Evolutionary conservation across 2,797 vertebrate genomes (phyloP).

Genomic region (Eospalax fontanierii): DNA sequence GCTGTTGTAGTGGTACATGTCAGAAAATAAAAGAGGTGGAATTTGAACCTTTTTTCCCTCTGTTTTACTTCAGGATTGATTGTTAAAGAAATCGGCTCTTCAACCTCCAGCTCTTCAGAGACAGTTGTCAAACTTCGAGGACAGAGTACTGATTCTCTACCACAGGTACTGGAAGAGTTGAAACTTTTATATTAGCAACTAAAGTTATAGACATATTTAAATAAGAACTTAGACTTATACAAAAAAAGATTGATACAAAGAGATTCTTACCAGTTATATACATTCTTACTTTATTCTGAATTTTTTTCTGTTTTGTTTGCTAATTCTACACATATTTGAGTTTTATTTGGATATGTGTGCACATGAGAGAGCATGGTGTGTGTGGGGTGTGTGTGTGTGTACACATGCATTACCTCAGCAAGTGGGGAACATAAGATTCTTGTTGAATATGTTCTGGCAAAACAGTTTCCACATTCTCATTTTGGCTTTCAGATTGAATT

Average conservation of each 20-base stretch:
- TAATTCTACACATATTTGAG: constrained; percentile 1
- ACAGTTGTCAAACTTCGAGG: constrained; percentile 98
- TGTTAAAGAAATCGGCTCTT: constrained; percentile 97
- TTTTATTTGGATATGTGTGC: not conserved
- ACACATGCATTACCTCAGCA: not conserved
- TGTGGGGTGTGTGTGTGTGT: not conserved
- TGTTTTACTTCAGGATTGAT: constrained; percentile 92
- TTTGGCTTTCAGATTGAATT: not conserved
- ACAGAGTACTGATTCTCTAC: constrained; percentile 98
- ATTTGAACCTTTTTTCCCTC: not conserved
- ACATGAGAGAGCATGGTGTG: too few species aligned
- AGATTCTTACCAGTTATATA: not conserved
- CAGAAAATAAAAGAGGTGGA: not conserved
- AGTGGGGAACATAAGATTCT: not conserved
- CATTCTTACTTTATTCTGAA: constrained; percentile 26
- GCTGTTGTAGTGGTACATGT: not conserved
- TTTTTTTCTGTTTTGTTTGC: constrained; percentile 5
- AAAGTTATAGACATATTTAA: not conserved
- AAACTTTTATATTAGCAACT: not conserved
- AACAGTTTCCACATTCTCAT: not conserved
- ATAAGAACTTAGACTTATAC: not conserved
- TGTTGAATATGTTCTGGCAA: not conserved
- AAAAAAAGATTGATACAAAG: not conserved
- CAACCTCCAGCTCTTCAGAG: constrained; percentile 98
- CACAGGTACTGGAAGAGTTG: constrained; percentile 92